Conservation (phyloP, 2,113 vertebrate species). For the Pomatorhinus ruficollis region DNA sequence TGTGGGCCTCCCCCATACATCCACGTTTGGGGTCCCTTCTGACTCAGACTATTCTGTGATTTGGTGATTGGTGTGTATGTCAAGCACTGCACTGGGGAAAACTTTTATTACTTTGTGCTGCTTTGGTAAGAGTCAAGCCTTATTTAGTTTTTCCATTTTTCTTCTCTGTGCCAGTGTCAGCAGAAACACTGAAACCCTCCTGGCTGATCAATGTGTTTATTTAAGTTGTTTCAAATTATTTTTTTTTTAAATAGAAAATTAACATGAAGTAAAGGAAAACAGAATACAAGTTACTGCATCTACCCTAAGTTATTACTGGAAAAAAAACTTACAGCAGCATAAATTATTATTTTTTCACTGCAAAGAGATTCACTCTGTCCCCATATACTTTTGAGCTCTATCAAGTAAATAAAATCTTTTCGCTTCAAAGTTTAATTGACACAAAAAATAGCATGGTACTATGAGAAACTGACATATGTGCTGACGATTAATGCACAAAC, state of each 20-base stretch:
- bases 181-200: slow-evolving; percentile 32
- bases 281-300: slow-evolving; percentile 22
- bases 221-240: slow-evolving; percentile 53
- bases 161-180: slow-evolving; percentile 40
- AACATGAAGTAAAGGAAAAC: slow-evolving; percentile 16
- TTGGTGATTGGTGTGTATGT: background rate
- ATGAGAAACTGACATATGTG: background rate
- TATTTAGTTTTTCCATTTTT: slow-evolving; percentile 52
- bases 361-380: background rate
- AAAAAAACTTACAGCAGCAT: background rate
- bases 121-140: background rate
- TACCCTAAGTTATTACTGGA: background rate
- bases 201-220: slow-evolving; percentile 41
- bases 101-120: background rate
- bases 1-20: too few species aligned
- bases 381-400: background rate
- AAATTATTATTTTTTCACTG: background rate
- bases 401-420: background rate
- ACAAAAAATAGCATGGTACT: background rate
- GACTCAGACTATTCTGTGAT: background rate
- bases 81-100: background rate
- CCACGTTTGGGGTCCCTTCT: background rate
- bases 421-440: background rate
- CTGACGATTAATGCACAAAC: background rate
- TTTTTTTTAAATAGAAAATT: slow-evolving; percentile 8